phyloP scores from a whole-genome alignment of 2,797 vertebrate genomes.

The Thamnophis elegans region DNA sequence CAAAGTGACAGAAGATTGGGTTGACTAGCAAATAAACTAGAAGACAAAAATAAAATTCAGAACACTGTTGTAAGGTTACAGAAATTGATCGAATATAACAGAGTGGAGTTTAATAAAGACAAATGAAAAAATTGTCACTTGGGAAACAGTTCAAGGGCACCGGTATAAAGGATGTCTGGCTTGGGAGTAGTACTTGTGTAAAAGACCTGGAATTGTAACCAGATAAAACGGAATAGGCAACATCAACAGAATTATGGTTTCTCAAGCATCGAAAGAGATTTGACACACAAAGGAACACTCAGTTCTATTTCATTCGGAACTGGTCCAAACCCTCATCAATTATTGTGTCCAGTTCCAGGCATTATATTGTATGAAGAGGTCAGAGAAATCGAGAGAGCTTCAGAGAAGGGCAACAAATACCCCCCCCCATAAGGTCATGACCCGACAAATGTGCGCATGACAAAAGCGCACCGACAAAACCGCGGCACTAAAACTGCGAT shows the following conservation, averaged over 20 bases:
- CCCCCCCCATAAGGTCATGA: too few species aligned
- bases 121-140: background rate
- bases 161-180: background rate
- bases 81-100: background rate
- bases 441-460: too few species aligned
- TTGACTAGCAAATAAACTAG: background rate
- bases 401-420: background rate
- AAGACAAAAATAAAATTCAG: background rate
- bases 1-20: background rate
- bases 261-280: background rate
- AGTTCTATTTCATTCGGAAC: background rate
- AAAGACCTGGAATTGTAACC: background rate
- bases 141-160: background rate
- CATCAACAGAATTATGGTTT: background rate
- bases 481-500: too few species aligned
- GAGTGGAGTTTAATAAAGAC: background rate
- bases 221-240: background rate
- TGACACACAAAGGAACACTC: background rate
- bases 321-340: background rate
- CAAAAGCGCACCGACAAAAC: too few species aligned
- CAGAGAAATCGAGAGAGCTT: background rate
- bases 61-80: background rate
- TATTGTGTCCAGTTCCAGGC: background rate
- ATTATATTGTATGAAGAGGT: background rate
- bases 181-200: background rate